Percentiles rank a stretch among this genome's conserved stretches.
These are phyloP conservation scores for Rallus crepitans DNA, from an alignment of 2,797 vertebrate species.

Conservation along the genomic window DNA sequence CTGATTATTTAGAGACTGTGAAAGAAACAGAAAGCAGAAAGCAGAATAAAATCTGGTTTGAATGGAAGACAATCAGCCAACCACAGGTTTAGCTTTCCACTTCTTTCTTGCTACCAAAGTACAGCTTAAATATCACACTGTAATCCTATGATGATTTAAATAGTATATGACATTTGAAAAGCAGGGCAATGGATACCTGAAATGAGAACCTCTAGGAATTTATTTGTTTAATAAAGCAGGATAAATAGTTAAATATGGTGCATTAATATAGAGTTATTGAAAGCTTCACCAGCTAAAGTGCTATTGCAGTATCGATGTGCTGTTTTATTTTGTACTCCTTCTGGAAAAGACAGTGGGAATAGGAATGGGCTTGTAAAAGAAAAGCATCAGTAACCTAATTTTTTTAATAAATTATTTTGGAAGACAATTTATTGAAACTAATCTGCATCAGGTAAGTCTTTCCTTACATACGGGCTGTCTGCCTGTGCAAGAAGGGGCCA, in stretches of 20 bases:
- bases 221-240: neutral
- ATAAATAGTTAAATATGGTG: neutral
- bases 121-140: neutral
- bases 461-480: neutral
- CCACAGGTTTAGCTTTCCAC: neutral
- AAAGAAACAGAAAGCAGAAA: neutral
- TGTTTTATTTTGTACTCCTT: neutral
- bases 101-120: neutral
- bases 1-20: neutral
- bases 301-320: neutral
- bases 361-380: neutral
- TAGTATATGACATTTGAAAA: neutral
- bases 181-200: neutral
- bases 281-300: neutral
- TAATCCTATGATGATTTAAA: neutral
- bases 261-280: neutral
- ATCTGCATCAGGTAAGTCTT: neutral
- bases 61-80: neutral
- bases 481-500: fast-evolving
- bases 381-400: neutral
- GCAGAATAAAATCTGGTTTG: neutral
- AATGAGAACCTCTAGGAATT: neutral
- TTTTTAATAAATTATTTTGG: neutral
- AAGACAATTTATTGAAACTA: neutral
- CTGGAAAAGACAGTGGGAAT: neutral